phyloP scores from a whole-genome alignment of 2,113 vertebrate genomes.

The Girardinichthys multiradiatus region DNA sequence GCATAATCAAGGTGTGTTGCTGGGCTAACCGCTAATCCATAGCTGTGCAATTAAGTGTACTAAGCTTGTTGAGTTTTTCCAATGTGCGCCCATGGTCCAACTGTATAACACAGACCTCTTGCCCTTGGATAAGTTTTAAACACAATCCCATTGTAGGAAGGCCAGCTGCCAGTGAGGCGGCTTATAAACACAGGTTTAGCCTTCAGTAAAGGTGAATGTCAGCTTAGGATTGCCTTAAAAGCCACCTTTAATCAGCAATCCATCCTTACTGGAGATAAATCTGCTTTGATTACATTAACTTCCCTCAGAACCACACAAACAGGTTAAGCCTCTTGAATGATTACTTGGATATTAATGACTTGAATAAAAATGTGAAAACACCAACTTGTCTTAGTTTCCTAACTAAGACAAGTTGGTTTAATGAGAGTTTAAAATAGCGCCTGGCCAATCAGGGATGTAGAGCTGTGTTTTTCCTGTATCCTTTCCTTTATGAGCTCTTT shows the following conservation, averaged over 20 bases:
- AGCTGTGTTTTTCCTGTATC: not conserved
- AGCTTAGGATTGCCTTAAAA: constrained; percentile 66
- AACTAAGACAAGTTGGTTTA: not conserved
- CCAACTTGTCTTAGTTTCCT: constrained; percentile 18
- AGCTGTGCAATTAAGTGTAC: constrained; percentile 67
- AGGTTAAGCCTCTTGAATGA: constrained; percentile 47
- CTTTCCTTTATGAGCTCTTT: not conserved
- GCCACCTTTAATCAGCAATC: constrained; percentile 68
- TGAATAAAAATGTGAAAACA: constrained; percentile 50
- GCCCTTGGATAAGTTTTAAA: constrained; percentile 24
- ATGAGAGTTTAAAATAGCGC: not conserved
- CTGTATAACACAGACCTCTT: constrained; percentile 34
- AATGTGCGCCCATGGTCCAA: constrained; percentile 32
- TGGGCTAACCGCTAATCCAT: constrained; percentile 70
- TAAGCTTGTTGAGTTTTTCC: constrained; percentile 45
- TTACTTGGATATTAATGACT: constrained; percentile 55
- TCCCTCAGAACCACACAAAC: constrained; percentile 53
- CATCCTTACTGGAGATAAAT: constrained; percentile 37
- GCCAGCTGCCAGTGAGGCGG: constrained; percentile 57
- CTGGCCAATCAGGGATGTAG: not conserved
- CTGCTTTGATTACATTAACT: constrained; percentile 6
- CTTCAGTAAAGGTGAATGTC: constrained; percentile 71
- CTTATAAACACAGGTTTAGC: constrained; percentile 68
- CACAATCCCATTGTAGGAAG: constrained; percentile 5
- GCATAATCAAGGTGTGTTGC: constrained; percentile 64